A percentile compares a stretch with the other conserved stretches of the same genome.
These are phyloP conservation scores for Scopus umbretta DNA, from an alignment of 2,113 vertebrate species.

Conservation along the genomic window DNA sequence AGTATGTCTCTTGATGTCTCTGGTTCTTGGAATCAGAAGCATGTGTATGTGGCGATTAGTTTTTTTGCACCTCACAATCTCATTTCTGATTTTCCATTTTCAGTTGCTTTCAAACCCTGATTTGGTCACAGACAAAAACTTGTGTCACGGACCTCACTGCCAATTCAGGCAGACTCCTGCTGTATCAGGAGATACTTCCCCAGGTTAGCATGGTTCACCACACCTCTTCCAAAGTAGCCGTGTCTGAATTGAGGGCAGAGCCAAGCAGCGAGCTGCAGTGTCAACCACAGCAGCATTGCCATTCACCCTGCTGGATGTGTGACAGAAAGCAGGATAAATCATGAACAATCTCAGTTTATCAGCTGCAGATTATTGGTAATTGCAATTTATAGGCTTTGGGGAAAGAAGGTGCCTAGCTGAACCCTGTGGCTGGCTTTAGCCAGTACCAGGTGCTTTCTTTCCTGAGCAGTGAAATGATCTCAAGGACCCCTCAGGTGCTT, in stretches of 20 bases:
- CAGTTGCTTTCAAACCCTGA: neutral
- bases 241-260: neutral
- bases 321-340: neutral
- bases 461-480: neutral
- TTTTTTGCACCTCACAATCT: neutral
- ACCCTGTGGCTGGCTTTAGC: neutral
- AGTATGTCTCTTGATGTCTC: neutral
- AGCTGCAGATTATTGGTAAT: neutral
- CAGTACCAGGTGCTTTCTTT: neutral
- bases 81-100: neutral
- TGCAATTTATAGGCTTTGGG: neutral
- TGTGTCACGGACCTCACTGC: neutral
- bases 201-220: neutral
- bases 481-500: fast-evolving
- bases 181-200: neutral
- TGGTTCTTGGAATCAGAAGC: neutral
- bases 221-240: neutral
- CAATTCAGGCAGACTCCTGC: neutral
- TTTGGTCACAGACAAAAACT: neutral
- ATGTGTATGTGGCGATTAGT: neutral
- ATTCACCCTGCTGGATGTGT: neutral
- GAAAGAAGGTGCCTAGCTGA: neutral
- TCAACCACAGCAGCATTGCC: too few relatives aligned
- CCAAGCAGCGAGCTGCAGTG: neutral
- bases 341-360: neutral